phyloP scores from a whole-genome alignment of 1,140 invertebrate species.

The Hylaeus anthracinus region DNA sequence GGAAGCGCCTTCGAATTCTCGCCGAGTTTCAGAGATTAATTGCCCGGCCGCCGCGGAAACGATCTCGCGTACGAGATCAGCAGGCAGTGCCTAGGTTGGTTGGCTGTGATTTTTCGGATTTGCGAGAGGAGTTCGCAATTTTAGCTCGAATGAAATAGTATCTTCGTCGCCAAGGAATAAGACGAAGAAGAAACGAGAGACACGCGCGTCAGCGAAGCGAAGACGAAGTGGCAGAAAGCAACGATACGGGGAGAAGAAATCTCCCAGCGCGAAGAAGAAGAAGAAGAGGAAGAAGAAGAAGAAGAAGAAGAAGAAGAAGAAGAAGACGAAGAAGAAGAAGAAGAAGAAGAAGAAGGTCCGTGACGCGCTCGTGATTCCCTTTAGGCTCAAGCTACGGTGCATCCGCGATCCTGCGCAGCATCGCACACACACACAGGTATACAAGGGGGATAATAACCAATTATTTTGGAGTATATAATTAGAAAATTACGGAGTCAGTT shows the following conservation, averaged over 20 bases:
- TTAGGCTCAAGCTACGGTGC: conserved; percentile 67
- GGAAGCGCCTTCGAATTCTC: conserved; percentile 24
- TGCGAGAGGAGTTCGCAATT: too few species aligned
- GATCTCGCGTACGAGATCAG: background rate
- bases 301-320: background rate
- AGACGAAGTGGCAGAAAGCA: conserved; percentile 6
- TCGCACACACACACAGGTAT: conserved; percentile 46
- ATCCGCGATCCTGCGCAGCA: conserved; percentile 66
- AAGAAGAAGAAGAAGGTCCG: conserved; percentile 26
- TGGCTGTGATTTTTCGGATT: too few species aligned
- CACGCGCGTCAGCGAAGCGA: background rate
- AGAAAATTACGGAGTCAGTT: conserved; percentile 79
- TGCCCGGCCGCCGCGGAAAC: background rate
- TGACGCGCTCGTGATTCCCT: conserved; percentile 74
- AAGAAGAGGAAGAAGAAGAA: background rate
- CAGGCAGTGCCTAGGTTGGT: background rate
- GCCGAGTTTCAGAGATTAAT: conserved; percentile 36
- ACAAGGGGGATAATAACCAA: conserved; percentile 77
- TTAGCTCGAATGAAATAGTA: too few species aligned
- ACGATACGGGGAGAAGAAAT: background rate
- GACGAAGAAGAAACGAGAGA: background rate
- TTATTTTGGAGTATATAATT: conserved; percentile 81
- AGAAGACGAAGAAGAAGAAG: background rate
- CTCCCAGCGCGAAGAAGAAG: background rate
- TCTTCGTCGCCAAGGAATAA: too few species aligned